These are phyloP conservation scores for Pharmacophagus antenor DNA, from an alignment of 2,888 invertebrate genomes.

Conservation along the genomic window DNA sequence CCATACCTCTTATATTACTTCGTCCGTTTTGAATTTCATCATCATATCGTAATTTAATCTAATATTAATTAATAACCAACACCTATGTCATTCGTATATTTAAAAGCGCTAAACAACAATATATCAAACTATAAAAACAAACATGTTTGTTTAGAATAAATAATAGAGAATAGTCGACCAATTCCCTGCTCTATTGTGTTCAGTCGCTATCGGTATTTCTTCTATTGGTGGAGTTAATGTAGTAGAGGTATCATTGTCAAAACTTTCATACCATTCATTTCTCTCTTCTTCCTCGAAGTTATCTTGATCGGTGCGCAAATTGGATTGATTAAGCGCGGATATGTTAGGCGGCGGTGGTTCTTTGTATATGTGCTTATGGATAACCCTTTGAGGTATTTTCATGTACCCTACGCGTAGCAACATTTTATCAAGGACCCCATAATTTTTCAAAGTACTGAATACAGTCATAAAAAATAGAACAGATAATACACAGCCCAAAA, in stretches of 20 bases:
- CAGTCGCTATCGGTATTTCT: conserved; percentile 13
- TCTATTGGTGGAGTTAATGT: background rate
- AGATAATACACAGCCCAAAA: conserved; percentile 53
- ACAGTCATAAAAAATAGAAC: conserved; percentile 53
- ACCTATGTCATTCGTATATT: background rate
- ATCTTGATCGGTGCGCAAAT: background rate
- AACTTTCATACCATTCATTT: conserved; percentile 8
- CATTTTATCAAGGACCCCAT: conserved; percentile 61
- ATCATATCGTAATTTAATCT: background rate
- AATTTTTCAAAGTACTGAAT: conserved; percentile 60
- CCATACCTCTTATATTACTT: too few species aligned
- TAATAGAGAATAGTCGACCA: conserved; percentile 46
- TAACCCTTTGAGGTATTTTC: conserved; percentile 33
- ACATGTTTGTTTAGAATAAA: conserved; percentile 35
- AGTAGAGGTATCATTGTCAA: conserved; percentile 13
- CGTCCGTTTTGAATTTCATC: too few species aligned
- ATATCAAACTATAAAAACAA: background rate
- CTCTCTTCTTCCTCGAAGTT: background rate
- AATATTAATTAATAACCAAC: background rate
- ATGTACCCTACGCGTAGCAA: conserved; percentile 63
- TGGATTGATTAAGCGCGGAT: background rate
- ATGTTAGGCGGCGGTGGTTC: background rate
- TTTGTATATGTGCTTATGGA: background rate
- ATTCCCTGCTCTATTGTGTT: conserved; percentile 19
- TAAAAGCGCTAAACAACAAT: background rate